Evolutionary conservation across 2,888 invertebrate species (phyloP), one percentile per base, ranked within the genome.

Genomic region (Cryptocephalus moraei): DNA sequence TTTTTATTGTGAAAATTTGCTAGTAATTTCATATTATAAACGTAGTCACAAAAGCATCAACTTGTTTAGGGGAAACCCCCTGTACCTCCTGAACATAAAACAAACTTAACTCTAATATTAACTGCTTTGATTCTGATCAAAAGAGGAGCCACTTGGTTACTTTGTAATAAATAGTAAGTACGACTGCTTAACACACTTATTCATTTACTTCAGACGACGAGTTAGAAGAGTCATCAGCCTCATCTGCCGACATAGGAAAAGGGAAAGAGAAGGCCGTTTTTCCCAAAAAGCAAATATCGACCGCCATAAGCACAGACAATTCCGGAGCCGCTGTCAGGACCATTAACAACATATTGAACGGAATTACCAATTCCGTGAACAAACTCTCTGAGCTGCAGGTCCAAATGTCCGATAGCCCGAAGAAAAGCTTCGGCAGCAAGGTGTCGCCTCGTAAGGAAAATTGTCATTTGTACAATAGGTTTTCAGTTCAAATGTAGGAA

Each of bases 301-400:
- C 57, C 12, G 59, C 60, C 3, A 65, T 68, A 40, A 54, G 59
- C 31, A 68, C 67, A 4, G 68, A 69, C 40, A 60, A 59, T 42
- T 60, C 59, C n/a, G 67, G 66, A 14, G 65, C 66, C 6, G 65
- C 68, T 6, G 63, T 67, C 8, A 56, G 58, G 44, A 68, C 69
- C 8, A 68, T 70, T 44, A 68, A 68, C 47, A 65, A 66, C 49
- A 70, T 70, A 32, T 54, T 70, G 9, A 65, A 61, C 42, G 69
- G 68, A 11, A 69, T 69, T 40, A 67, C 70, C 0, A 61, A 65
- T 42, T 68, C 69, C 1, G 67, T 69, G 1, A 69, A 71, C 51
- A 55, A 66, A 42, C 50, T 69, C 2, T 65, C 68, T 1, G 62
- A 65, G 45, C 51, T 67, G 32, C 64, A 67, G 36, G 52, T 57